Base-by-base conservation (phyloP, 2,888 invertebrate species). In the Rotaria macrura region DNA sequence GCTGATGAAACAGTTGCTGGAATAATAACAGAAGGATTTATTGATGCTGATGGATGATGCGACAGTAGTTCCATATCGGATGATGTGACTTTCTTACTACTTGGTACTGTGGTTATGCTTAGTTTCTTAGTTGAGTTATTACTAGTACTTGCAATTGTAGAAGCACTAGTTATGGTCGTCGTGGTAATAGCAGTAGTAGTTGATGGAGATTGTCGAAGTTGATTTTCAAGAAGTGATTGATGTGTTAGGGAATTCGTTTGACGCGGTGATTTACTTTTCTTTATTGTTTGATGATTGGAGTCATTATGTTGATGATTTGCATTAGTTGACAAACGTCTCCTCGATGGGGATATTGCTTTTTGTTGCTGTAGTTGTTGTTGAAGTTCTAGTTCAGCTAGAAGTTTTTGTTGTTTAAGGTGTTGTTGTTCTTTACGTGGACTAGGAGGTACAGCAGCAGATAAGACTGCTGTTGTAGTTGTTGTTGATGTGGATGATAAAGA, bases 391-490 rank as follows among this genome's bases (percentile, higher is more conserved):
- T 74, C 40, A 23, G 38, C 74, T 74, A 43, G 25, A 40, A 65
- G 65, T 34, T 74, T 74, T 74, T 40, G 74, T 74, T 43, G 74
- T 74, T 74, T 74, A 40, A 40, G 40, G 20, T 74, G 74, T 40
- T 74, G 40, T 74, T 74, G 65, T 65, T 65, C 65, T 34, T 65
- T 65, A n/a, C 65, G 65, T 65, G 65, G 65, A 65, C 65, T 74
- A 25, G 74, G 74, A 25, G 74, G 43, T 25, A 74, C 74, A 74
- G 25, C 65, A 65, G 25, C 65, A 65, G 65, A 23, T 65, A 65
- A 65, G 23, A 34, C 65, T 29, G 34, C 6, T 65, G 65, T 0
- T 47, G 47, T n/a, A n/a, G n/a, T n/a, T n/a, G n/a, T n/a, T n/a
- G n/a, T n/a, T n/a, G n/a, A n/a, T n/a, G n/a, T n/a, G n/a, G n/a